Evolutionary conservation across 2,888 invertebrate species (phyloP).

Genomic region (Dichetophora obliterata): DNA sequence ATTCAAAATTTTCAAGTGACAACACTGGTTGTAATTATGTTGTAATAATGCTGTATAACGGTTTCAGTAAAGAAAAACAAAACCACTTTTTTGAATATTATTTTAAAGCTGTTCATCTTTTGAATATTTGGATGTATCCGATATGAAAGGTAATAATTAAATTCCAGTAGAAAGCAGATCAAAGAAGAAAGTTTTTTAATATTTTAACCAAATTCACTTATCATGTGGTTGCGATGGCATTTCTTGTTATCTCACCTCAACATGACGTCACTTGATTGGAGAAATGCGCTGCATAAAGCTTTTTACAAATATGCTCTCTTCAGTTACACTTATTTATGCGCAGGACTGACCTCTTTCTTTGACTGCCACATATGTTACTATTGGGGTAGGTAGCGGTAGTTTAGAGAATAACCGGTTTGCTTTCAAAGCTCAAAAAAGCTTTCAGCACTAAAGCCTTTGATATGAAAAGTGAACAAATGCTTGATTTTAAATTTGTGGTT

Average conservation of each 20-base stretch:
- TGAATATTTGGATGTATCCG: background rate
- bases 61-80: too few species aligned
- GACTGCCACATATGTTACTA: background rate
- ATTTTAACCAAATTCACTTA: too few species aligned
- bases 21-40: too few species aligned
- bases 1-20: too few species aligned
- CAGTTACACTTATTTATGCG: background rate
- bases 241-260: background rate
- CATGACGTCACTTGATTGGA: conserved; percentile 28
- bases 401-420: background rate
- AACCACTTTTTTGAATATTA: too few species aligned
- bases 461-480: too few species aligned
- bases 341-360: conserved; percentile 12
- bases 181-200: too few species aligned
- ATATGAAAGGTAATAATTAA: too few species aligned
- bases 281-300: background rate
- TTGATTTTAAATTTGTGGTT: background rate
- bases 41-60: too few species aligned
- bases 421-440: background rate
- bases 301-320: background rate
- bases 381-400: conserved; percentile 10
- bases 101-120: background rate
- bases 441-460: background rate
- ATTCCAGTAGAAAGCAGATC: too few species aligned
- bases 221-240: background rate